Base-by-base conservation (phyloP, 2,888 invertebrate genomes). In the Neoascia interrupta region DNA sequence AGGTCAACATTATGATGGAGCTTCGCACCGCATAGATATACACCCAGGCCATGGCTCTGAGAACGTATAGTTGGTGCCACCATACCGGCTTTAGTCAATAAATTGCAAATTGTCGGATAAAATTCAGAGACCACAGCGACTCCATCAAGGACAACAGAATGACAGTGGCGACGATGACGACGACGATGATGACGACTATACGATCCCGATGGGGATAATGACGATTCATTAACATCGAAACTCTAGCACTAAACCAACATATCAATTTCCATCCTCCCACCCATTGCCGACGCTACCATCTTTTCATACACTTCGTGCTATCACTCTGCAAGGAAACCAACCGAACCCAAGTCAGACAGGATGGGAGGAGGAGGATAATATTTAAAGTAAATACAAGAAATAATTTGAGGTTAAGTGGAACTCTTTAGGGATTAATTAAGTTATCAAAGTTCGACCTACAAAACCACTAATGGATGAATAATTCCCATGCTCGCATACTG, bases 381-480 rank as follows among this genome's bases (percentile, higher is more conserved):
- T 73, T 73, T 73, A 63, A 73, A 73, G 72, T 51, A 73, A 73
- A 73, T 64, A 64, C 64, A 64, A 64, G 72, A 64, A 58, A 73
- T 73, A 73, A 73, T 73, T 73, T 73, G 72, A 58, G 56, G 63
- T 73, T 66, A 74, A 66, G 73, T 74, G 51, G 58, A 74, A 74
- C 58, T 74, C 73, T 58, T 74, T 66, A 74, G 66, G 45, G 73
- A 74, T 74, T 74, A 74, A 74, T 74, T 66, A 66, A 74, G 66
- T 60, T 74, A 58, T 64, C 73, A 74, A 60, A 64, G 66, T 74
- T 74, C 58, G 73, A 74, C 73, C 73, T 47, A 66, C 60, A 66
- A 66, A 73, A 47, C 66, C 66, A 66, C 73, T 66, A 74, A 74
- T 74, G 73, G 66, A 66, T 66, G 66, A 66, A 74, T 74, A 74